Evolutionary conservation across 2,113 vertebrate species (phyloP).

Genomic region (Tychaedon coryphoeus): DNA sequence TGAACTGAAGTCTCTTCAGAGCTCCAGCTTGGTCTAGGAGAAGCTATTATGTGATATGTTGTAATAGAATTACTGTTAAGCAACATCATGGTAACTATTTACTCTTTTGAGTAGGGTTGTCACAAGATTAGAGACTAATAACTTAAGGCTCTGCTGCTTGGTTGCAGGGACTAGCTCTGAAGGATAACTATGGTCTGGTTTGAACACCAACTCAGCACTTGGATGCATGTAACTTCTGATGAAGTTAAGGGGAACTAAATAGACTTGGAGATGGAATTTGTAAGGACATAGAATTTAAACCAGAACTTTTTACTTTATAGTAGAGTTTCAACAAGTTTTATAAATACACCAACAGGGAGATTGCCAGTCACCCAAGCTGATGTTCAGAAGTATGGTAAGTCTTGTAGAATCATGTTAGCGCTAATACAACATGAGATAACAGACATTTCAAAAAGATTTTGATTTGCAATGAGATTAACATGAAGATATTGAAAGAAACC

Average conservation of each 20-base stretch:
- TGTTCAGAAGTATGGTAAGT: background rate
- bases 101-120: background rate
- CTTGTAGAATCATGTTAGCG: background rate
- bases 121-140: background rate
- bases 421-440: background rate
- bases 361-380: background rate
- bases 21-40: background rate
- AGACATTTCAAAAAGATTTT: background rate
- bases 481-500: background rate
- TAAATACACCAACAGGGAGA: background rate
- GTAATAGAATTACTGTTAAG: conserved; percentile 16
- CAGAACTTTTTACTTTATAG: background rate
- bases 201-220: background rate
- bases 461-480: background rate
- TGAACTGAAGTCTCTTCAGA: background rate
- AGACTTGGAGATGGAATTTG: background rate
- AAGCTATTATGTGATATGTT: background rate
- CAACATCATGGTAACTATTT: conserved; percentile 21
- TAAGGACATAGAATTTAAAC: background rate
- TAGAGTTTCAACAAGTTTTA: background rate
- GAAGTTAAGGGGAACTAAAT: background rate
- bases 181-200: background rate
- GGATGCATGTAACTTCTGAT: background rate
- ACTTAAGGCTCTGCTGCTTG: background rate
- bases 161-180: background rate